A percentile compares a stretch with the other conserved stretches of the same genome.
These are phyloP conservation scores for Psittacula derbiana DNA, from an alignment of 2,797 vertebrate species.

Conservation along the genomic window DNA sequence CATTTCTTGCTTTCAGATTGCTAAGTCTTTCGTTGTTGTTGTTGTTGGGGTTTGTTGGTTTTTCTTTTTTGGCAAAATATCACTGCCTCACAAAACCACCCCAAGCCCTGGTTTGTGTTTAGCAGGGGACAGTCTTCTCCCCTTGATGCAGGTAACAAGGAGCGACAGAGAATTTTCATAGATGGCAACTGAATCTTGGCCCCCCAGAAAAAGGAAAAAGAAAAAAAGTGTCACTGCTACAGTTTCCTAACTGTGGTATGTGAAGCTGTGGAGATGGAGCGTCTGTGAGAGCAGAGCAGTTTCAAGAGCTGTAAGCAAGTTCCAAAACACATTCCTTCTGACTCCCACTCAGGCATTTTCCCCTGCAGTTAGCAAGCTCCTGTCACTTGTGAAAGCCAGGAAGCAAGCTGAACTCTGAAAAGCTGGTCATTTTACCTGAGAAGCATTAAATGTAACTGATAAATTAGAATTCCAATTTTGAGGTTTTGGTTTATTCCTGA, in stretches of 20 bases:
- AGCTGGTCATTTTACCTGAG: not conserved
- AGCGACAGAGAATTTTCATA: not conserved
- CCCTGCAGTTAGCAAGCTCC: not conserved
- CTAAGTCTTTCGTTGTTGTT: not conserved
- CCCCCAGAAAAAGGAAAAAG: not conserved
- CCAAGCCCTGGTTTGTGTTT: not conserved
- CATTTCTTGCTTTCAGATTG: conserved; percentile 7
- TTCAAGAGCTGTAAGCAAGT: not conserved
- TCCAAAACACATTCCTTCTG: conserved; percentile 14
- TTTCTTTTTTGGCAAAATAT: not conserved
- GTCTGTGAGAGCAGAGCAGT: not conserved
- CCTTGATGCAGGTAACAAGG: not conserved
- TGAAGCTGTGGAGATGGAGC: not conserved
- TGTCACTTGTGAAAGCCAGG: not conserved
- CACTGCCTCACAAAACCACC: not conserved
- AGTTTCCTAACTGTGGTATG: not conserved
- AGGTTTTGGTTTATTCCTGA: not conserved
- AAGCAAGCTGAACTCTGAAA: not conserved
- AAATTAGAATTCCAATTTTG: not conserved
- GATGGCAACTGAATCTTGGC: not conserved
- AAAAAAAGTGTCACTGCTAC: not conserved
- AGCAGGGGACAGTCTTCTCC: not conserved
- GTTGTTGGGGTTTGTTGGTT: not conserved
- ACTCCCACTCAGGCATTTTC: not conserved
- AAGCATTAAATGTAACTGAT: not conserved